A percentile compares a stretch with the other conserved stretches of the same genome.
Evolutionary conservation across 2,113 vertebrate species (phyloP).

Genomic region (Centropus unirufus): DNA sequence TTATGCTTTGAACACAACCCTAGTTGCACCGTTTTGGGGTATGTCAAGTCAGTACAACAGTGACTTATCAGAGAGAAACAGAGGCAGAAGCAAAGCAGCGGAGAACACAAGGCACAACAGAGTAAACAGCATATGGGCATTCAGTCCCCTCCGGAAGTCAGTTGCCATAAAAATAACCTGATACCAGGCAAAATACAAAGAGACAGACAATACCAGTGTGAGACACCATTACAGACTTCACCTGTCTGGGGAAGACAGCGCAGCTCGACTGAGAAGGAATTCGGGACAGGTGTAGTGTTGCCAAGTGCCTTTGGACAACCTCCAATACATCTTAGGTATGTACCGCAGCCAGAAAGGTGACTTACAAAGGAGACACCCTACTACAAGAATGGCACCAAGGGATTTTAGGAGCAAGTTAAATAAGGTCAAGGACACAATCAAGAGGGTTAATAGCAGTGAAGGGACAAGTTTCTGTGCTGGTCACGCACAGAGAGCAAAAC

Average conservation of each 20-base stretch:
- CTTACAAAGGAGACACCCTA: neutral
- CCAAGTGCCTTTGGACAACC: neutral
- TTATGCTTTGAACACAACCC: neutral
- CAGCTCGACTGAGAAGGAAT: conserved; percentile 7
- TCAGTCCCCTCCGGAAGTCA: neutral
- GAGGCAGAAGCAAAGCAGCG: neutral
- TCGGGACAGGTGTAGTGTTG: neutral
- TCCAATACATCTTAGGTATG: neutral
- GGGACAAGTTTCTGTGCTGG: neutral
- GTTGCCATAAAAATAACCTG: neutral
- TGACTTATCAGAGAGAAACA: neutral
- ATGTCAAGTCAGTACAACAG: neutral
- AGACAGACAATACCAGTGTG: conserved; percentile 28
- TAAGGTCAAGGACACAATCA: neutral
- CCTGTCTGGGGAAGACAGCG: neutral
- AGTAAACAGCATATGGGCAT: neutral
- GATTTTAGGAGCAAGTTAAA: neutral
- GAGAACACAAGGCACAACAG: neutral
- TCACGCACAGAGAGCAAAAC: neutral
- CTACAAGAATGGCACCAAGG: neutral
- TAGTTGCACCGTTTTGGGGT: neutral
- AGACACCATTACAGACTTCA: neutral
- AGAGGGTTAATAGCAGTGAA: neutral
- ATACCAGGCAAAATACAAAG: neutral
- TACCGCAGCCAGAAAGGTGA: conserved; percentile 12